Evolutionary conservation across 2,888 invertebrate species (phyloP), one percentile per base, ranked within the genome.

Genomic region (Masnerella sp.): DNA sequence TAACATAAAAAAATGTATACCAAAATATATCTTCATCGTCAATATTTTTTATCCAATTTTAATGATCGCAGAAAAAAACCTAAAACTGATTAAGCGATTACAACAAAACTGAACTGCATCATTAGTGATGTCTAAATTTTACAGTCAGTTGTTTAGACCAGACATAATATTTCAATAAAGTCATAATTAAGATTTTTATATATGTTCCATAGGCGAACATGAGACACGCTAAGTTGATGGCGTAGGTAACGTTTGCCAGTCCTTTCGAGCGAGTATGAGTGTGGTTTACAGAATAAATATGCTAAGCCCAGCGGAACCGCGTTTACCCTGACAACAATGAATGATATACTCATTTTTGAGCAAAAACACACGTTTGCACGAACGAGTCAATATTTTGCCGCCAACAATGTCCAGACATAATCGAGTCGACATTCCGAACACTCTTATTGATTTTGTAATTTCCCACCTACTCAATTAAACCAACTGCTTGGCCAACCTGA

Each of bases 231-330:
- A 58, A 54, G 40, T 69, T 69, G 47, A 61, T 70, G 42, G 36
- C 42, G 42, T 11, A 49, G 59, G 52, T 34, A 65, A 71, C 65
- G 56, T 72, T 72, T 67, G 65, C 67, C 28, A 42, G 52, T 45
- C 42, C 67, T 56, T 56, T 56, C 61, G 61, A 61, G 47, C 40
- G 54, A 40, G 34, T 61, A 67, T 49, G 62, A 62, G 54, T 56
- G 65, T n/a, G 56, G 67, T 72, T 62, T 42, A 49, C 59, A 49
- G 58, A 59, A 72, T 72, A 72, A 65, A 65, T 59, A 72, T 52
- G 65, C 40, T 34, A 54, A 65, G 18, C 65, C 17, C 28, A 38
- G 17, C 18, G 14, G 11, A 40, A 54, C 32, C 8, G 28, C 42
- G 36, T 59, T 65, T 51, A 30, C 51, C 40, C 8, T 59, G 59